Base-by-base conservation (phyloP, 2,113 vertebrate species). In the Condylura cristata region DNA sequence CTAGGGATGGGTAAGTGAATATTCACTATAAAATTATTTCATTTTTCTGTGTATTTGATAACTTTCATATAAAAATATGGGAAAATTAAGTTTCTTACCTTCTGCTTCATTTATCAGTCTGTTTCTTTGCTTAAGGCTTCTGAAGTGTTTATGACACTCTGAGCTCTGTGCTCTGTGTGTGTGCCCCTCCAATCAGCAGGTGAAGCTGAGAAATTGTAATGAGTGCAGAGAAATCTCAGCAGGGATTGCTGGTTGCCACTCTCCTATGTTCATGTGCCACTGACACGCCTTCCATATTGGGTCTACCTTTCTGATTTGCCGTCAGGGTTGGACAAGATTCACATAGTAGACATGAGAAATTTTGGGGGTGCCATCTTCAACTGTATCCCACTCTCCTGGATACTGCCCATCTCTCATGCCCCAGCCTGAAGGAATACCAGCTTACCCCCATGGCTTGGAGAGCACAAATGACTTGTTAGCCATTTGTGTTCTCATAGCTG, bases 11-110 rank as follows among this genome's bases (percentile, higher is more conserved):
- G 8, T 30, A 87, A 63, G 28, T 61, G 39, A 12, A 8, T 34
- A 28, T 24, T 68, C 18, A 22, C 28, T 76, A 0, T 79, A 46
- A 61, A 87, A 72, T 78, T n/a, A 3, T 58, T 84, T 93, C 46
- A 26, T 37, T 80, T 88, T 86, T 91, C 58, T 87, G 8, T 89
- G 58, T 32, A 39, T 78, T 93, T 87, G 30, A 90, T 68, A 56
- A 84, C 3, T 32, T 71, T 82, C 37, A 46, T 56, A 78, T 30
- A 65, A 75, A 83, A 92, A 85, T 60, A 6, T 22, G 24, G 71
- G 53, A 89, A 74, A 76, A 41, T 30, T 9, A 41, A 24, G 18
- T 58, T 68, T 66, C 28, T 82, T 60, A 24, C 32, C 20, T 60
- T 78, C 51, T 66, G 12, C 30, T 13, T 44, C 18, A 37, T 39